Base-by-base conservation (phyloP, 2,888 invertebrate species). In the Himalopsyche japonica region DNA sequence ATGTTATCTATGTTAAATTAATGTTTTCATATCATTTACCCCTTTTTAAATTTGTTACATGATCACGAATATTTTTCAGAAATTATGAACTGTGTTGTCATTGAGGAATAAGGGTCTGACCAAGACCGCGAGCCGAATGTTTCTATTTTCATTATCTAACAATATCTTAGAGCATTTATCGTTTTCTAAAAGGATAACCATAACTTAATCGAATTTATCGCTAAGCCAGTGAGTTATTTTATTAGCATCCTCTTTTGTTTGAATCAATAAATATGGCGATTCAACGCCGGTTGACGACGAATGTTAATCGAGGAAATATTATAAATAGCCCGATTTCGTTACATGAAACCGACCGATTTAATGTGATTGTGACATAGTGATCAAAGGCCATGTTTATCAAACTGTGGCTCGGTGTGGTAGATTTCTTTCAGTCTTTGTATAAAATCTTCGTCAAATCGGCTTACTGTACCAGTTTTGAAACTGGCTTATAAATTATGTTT, bases 151-250 rank as follows among this genome's bases (percentile, higher is more conserved):
- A 57, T 15, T 43, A 24, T 20, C 24, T 57, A 4, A 57, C 57
- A 49, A 82, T 34, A 82, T 85, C 85, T 82, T 76, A 27, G 83
- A 83, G 79, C 79, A 80, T 76, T 82, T 85, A 85, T 85, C 82
- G 82, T 76, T 80, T 85, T 82, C 79, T 24, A 34, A 82, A 80
- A 82, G 82, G 85, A 85, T 82, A 76, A 80, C 34, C 85, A 80
- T 85, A 85, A 82, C 82, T 85, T 84, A 76, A 82, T 27, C 70
- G 80, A 80, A 84, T 84, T 82, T 82, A 82, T 82, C 77, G 82
- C 30, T 80, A 43, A 37, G 76, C 32, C 37, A 43, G 77, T 84
- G 84, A 84, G 84, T 81, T 81, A 84, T 78, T 70, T 79, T 79
- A 79, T 81, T 78, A 81, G 70, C 43, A 78, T 78, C 76, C 70